Percentiles rank a stretch among this genome's conserved stretches.
phyloP scores from a whole-genome alignment of 2,888 invertebrate species.

The Proisotoma minuta region DNA sequence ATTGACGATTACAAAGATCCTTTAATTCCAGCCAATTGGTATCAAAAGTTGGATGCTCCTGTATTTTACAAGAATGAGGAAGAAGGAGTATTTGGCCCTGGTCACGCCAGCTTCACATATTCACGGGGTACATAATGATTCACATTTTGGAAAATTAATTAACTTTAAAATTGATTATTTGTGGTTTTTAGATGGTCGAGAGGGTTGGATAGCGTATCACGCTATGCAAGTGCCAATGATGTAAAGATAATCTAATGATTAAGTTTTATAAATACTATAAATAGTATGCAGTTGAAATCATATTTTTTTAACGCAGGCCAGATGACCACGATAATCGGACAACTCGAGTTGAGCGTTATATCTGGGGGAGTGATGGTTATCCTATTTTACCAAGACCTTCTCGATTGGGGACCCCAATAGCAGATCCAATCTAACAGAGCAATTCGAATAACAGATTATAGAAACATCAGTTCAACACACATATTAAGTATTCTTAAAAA shows the following conservation, averaged over 20 bases:
- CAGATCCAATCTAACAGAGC: slow-evolving; percentile 16
- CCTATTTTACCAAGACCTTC: slow-evolving; percentile 18
- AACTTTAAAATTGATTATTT: too few relatives aligned
- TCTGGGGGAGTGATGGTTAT: slow-evolving; percentile 20
- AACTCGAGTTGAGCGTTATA: slow-evolving; percentile 17
- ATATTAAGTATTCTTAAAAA: neutral
- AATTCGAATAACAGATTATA: slow-evolving; percentile 8
- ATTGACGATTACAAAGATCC: slow-evolving; percentile 31
- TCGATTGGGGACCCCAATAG: slow-evolving; percentile 13
- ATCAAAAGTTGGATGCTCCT: slow-evolving; percentile 15
- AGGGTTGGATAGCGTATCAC: slow-evolving; percentile 25
- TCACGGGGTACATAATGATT: slow-evolving; percentile 19
- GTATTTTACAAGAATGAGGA: slow-evolving; percentile 23
- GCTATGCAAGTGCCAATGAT: slow-evolving; percentile 24
- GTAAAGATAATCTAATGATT: too few relatives aligned
- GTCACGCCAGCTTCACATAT: slow-evolving; percentile 25
- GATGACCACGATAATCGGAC: slow-evolving; percentile 24
- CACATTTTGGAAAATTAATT: too few relatives aligned
- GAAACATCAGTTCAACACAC: neutral
- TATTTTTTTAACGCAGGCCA: too few relatives aligned
- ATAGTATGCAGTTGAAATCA: too few relatives aligned
- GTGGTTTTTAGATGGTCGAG: slow-evolving; percentile 9
- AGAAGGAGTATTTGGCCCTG: slow-evolving; percentile 23
- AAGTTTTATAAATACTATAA: too few relatives aligned
- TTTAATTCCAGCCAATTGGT: slow-evolving; percentile 13